Percentiles rank a stretch among this genome's conserved stretches.
These are phyloP conservation scores for Neolamprologus tretocephalus DNA, from an alignment of 2,113 vertebrate genomes.

Conservation along the genomic window DNA sequence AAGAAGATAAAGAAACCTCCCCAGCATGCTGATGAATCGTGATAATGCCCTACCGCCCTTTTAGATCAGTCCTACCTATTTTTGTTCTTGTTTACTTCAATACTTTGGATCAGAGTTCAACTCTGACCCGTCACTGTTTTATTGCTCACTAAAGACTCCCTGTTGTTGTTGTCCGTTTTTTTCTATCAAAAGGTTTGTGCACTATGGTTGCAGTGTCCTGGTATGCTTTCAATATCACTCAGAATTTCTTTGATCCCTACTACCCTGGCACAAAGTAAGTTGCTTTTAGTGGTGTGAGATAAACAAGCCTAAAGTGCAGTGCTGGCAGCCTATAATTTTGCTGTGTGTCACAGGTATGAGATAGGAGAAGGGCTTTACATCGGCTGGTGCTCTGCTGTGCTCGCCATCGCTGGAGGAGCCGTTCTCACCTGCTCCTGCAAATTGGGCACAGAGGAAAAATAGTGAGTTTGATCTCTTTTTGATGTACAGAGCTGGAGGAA, in stretches of 20 bases:
- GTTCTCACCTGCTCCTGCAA: constrained; percentile 74
- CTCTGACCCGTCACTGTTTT: neutral
- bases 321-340: neutral
- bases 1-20: neutral
- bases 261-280: constrained; percentile 78
- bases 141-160: neutral
- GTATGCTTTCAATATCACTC: constrained; percentile 86
- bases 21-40: neutral
- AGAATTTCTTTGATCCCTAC: constrained; percentile 80
- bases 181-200: constrained; percentile 69
- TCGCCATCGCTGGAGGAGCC: constrained; percentile 75
- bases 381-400: constrained; percentile 81
- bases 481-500: neutral
- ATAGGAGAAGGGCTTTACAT: constrained; percentile 84
- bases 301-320: neutral
- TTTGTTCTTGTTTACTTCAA: neutral
- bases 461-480: constrained; percentile 48
- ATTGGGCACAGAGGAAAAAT: constrained; percentile 41
- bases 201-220: constrained; percentile 83
- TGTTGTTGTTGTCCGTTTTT: neutral
- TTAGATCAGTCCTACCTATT: neutral
- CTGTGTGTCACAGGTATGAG: constrained; percentile 73
- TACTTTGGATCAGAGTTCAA: neutral
- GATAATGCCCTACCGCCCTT: neutral
- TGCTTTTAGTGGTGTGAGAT: neutral